These are phyloP conservation scores for Cheilosia variabilis DNA, from an alignment of 2,888 invertebrate genomes.

Conservation along the genomic window DNA sequence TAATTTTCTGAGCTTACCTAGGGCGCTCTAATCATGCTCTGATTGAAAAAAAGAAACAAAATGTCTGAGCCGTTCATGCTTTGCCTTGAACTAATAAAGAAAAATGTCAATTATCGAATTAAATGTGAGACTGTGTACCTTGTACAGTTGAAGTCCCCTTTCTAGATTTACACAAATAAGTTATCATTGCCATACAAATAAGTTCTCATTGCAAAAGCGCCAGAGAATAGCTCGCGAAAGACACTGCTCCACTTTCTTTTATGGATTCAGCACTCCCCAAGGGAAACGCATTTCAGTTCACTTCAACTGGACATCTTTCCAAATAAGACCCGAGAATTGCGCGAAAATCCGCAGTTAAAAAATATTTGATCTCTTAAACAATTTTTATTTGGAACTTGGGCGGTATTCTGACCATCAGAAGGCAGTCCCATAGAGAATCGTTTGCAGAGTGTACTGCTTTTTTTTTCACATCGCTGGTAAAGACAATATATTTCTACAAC, in stretches of 20 bases:
- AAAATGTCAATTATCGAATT: no score
- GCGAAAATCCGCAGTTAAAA: constrained; percentile 2
- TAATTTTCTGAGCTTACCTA: no score
- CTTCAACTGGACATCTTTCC: constrained; percentile 1
- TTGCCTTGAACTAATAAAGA: no score
- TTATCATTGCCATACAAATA: not conserved
- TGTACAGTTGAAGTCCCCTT: no score
- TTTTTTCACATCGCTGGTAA: not conserved
- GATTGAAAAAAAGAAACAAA: no score
- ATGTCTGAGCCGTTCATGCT: no score
- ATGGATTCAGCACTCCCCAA: constrained; percentile 3
- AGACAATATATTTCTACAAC: constrained; percentile 6
- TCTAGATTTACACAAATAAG: no score
- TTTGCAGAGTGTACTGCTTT: not conserved
- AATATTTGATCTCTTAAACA: not conserved
- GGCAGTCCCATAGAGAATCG: not conserved
- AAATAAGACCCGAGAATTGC: not conserved
- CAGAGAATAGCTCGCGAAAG: not conserved
- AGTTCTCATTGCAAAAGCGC: not conserved
- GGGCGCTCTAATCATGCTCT: no score
- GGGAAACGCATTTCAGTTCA: constrained; percentile 4
- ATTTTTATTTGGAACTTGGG: not conserved
- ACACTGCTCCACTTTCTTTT: not conserved
- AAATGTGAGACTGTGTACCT: no score
- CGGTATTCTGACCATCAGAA: constrained; percentile 6